Evolutionary conservation across 2,113 vertebrate genomes (phyloP).

Genomic region (Gasterosteus aculeatus): DNA sequence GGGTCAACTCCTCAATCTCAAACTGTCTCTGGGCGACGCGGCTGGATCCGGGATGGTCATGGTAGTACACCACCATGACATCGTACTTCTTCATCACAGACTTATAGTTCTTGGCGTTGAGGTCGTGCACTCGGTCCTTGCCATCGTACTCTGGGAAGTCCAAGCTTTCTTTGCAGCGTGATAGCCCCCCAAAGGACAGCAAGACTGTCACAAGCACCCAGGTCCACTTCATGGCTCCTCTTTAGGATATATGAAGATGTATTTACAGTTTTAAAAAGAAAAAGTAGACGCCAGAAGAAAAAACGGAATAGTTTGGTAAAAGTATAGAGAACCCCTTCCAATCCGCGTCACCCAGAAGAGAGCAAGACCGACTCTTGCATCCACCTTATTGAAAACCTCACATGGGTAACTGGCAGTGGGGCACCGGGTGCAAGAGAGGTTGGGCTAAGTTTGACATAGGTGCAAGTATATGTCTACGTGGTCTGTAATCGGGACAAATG

Average conservation of each 20-base stretch:
- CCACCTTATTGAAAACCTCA: constrained; percentile 79
- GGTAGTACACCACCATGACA: constrained; percentile 90
- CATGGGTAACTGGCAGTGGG: constrained; percentile 68
- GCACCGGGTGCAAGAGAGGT: constrained; percentile 71
- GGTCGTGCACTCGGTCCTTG: constrained; percentile 87
- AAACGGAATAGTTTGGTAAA: constrained; percentile 24
- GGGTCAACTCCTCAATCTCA: constrained; percentile 88
- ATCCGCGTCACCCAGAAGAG: constrained; percentile 81
- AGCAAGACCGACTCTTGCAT: constrained; percentile 79
- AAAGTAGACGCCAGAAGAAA: not conserved
- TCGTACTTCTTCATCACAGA: constrained; percentile 90
- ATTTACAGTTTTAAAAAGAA: constrained; percentile 35
- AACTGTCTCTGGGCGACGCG: constrained; percentile 88
- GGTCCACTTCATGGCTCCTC: constrained; percentile 81
- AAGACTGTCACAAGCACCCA: constrained; percentile 81
- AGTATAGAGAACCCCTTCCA: constrained; percentile 70
- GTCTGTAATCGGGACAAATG: constrained; percentile 54
- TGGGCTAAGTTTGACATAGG: constrained; percentile 76
- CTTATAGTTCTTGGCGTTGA: constrained; percentile 90
- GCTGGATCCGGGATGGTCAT: constrained; percentile 85
- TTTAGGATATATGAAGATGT: constrained; percentile 26
- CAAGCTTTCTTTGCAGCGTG: constrained; percentile 82
- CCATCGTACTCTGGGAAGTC: constrained; percentile 90
- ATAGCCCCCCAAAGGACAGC: constrained; percentile 70
- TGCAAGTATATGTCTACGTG: constrained; percentile 59